phyloP scores from a whole-genome alignment of 2,113 vertebrate genomes.

The Macquaria ambigua region DNA sequence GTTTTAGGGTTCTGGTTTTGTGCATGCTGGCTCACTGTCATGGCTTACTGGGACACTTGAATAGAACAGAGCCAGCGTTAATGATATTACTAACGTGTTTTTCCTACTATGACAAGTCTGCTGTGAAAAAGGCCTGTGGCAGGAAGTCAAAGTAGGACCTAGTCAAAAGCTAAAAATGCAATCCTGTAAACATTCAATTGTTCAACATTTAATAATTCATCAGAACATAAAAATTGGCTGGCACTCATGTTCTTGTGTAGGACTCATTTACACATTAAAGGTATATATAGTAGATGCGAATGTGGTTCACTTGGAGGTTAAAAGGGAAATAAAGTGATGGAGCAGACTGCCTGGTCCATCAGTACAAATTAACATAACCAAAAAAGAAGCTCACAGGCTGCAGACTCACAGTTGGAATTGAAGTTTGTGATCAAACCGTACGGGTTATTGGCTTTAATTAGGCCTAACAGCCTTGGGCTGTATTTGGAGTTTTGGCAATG shows the following conservation, averaged over 20 bases:
- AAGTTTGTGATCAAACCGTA: slow-evolving; percentile 59
- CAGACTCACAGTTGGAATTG: slow-evolving; percentile 42
- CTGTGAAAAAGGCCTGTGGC: neutral
- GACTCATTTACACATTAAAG: slow-evolving; percentile 46
- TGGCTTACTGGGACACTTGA: neutral
- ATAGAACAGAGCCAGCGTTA: neutral
- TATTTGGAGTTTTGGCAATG: slow-evolving; percentile 58
- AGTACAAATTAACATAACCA: slow-evolving; percentile 47
- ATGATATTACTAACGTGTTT: slow-evolving; percentile 6
- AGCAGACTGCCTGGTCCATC: slow-evolving; percentile 21
- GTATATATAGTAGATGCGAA: slow-evolving; percentile 11
- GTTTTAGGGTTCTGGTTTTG: slow-evolving; percentile 5
- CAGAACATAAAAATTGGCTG: neutral
- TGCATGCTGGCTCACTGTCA: neutral
- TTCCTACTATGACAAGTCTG: slow-evolving; percentile 6
- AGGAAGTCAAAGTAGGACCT: neutral
- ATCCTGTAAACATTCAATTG: slow-evolving; percentile 4
- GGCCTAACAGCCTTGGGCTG: slow-evolving; percentile 42
- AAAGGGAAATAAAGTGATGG: neutral
- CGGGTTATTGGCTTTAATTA: slow-evolving; percentile 69
- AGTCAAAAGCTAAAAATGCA: neutral
- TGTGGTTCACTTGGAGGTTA: slow-evolving; percentile 30
- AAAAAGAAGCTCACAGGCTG: slow-evolving; percentile 29
- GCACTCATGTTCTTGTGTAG: neutral
- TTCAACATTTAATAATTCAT: neutral